phyloP scores from a whole-genome alignment of 2,113 vertebrate species.

The Sminthopsis crassicaudata region DNA sequence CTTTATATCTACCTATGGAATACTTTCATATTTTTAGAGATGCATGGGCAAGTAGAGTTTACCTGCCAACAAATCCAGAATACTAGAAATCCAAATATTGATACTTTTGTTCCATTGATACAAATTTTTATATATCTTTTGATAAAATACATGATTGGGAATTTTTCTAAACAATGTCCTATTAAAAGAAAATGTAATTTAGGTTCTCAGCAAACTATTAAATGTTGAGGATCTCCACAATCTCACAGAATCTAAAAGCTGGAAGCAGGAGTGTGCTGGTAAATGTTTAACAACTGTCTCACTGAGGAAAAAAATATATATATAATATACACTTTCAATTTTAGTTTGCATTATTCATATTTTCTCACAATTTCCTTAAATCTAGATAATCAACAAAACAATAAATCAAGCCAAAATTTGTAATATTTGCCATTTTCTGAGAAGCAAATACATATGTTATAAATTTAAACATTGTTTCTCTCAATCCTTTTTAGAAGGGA shows the following conservation, averaged over 20 bases:
- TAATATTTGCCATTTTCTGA: neutral
- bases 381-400: neutral
- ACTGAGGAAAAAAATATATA: neutral
- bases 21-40: neutral
- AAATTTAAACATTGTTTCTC: neutral
- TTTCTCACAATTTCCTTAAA: neutral
- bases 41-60: neutral
- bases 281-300: neutral
- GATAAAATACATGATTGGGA: neutral
- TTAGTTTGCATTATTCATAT: neutral
- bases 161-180: neutral
- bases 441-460: no score
- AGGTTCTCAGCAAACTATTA: neutral
- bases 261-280: neutral
- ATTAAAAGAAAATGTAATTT: neutral
- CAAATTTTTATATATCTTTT: neutral
- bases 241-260: constrained; percentile 33
- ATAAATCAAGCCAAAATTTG: neutral
- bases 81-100: constrained; percentile 13
- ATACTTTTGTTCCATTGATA: neutral
- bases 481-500: neutral
- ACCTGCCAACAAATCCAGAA: neutral
- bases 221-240: constrained; percentile 1
- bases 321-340: neutral
- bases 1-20: neutral